Evolutionary conservation across 2,888 invertebrate genomes (phyloP).

Genomic region (Anaspis maculata): DNA sequence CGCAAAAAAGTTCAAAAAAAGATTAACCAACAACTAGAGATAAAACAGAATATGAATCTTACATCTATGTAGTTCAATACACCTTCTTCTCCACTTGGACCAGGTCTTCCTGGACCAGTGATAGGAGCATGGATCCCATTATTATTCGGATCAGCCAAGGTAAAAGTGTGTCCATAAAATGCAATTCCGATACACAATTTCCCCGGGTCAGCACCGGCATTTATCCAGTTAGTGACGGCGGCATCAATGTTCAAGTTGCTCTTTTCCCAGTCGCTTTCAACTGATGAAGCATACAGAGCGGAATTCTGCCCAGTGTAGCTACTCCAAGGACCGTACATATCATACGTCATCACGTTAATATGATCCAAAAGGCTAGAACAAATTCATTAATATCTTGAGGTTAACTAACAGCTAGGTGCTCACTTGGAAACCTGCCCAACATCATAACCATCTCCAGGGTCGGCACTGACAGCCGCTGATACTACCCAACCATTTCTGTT

Average conservation of each 20-base stretch:
- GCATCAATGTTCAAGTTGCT: constrained; percentile 16
- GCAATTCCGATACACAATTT: constrained; percentile 9
- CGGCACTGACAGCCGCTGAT: constrained; percentile 18
- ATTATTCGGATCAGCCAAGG: constrained; percentile 14
- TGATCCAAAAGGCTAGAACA: constrained; percentile 57
- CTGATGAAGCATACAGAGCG: constrained; percentile 48
- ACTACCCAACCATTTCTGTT: constrained; percentile 17
- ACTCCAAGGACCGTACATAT: constrained; percentile 62
- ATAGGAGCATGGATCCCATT: constrained; percentile 49
- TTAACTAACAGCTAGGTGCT: background rate
- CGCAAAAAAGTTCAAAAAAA: too few relatives aligned
- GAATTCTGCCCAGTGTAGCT: constrained; percentile 55
- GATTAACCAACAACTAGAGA: too few relatives aligned
- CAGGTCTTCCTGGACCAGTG: constrained; percentile 14
- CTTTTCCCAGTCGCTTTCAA: constrained; percentile 18
- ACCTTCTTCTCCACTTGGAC: constrained; percentile 3
- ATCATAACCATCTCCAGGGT: constrained; percentile 20
- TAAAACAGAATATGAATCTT: too few relatives aligned
- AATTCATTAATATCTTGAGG: constrained; percentile 2
- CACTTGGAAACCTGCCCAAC: constrained; percentile 20
- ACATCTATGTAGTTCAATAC: constrained; percentile 5
- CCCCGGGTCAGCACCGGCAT: constrained; percentile 6
- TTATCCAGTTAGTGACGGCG: constrained; percentile 13
- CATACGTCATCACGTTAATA: constrained; percentile 65
- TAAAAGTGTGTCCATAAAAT: constrained; percentile 11